Conservation (phyloP, 1,140 invertebrate species). For the Drosophila kurseongensis region DNA sequence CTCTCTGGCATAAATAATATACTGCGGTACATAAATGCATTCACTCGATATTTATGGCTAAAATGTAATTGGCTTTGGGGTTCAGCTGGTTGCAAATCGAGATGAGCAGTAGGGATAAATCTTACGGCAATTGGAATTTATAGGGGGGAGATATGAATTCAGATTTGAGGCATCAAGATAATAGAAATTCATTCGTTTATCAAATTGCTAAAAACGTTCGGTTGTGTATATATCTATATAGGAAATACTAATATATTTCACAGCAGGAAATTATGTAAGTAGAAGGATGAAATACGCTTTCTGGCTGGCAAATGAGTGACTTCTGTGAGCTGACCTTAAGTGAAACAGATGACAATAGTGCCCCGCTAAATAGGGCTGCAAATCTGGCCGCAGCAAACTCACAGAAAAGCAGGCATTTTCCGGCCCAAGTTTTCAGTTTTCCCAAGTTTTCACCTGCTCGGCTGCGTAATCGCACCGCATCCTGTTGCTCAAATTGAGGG, state of each 20-base stretch:
- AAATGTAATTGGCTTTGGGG: constrained; percentile 10
- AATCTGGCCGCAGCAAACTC: constrained; percentile 3
- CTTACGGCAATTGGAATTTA: constrained; percentile 11
- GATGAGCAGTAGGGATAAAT: background rate
- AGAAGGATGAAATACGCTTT: too few species aligned
- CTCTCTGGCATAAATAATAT: background rate
- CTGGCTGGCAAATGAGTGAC: background rate
- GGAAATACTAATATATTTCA: too few species aligned
- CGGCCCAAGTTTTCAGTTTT: constrained; percentile 5
- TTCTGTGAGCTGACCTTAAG: background rate
- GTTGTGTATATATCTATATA: too few species aligned
- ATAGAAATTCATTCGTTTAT: background rate
- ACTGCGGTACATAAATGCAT: background rate
- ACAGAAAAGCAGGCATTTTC: constrained; percentile 8
- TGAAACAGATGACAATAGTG: background rate
- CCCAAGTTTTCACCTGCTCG: constrained; percentile 25
- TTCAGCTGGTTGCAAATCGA: constrained; percentile 16
- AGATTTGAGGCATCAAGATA: background rate
- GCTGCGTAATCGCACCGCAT: constrained; percentile 22
- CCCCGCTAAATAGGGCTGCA: background rate
- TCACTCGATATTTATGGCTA: background rate
- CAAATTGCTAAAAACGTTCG: background rate
- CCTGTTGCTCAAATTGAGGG: constrained; percentile 42
- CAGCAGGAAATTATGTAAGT: too few species aligned
- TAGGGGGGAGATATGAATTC: background rate